These are phyloP conservation scores for Polyommatus icarus DNA, from an alignment of 2,888 invertebrate genomes.

Conservation along the genomic window DNA sequence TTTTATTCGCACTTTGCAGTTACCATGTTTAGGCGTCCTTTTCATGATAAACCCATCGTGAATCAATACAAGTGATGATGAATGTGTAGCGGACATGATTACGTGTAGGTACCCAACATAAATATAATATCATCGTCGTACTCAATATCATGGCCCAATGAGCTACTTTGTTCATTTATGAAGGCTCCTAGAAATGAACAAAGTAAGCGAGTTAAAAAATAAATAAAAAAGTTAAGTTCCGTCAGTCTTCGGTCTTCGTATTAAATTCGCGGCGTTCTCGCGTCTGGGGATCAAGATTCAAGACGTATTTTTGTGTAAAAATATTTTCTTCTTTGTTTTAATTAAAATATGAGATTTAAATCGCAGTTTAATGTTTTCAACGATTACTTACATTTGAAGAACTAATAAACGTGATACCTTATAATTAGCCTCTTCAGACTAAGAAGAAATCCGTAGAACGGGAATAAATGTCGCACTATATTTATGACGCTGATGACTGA, in stretches of 20 bases:
- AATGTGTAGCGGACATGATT: too few relatives aligned
- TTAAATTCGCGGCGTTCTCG: not conserved
- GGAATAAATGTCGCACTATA: not conserved
- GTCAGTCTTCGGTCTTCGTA: not conserved
- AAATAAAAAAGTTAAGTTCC: not conserved
- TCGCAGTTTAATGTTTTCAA: too few relatives aligned
- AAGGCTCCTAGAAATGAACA: not conserved
- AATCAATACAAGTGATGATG: too few relatives aligned
- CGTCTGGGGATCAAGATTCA: slow-evolving; percentile 13
- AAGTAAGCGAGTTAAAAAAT: not conserved
- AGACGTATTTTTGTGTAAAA: not conserved
- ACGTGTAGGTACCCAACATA: too few relatives aligned
- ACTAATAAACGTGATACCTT: not conserved
- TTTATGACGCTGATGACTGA: not conserved
- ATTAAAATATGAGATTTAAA: not conserved
- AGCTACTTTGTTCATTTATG: too few relatives aligned
- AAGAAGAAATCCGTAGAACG: not conserved
- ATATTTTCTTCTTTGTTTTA: slow-evolving; percentile 5
- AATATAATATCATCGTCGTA: too few relatives aligned
- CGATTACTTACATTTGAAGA: not conserved
- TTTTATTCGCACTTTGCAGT: too few relatives aligned
- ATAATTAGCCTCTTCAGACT: too few relatives aligned
- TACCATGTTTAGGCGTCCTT: too few relatives aligned
- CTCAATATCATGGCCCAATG: too few relatives aligned
- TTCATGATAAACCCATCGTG: too few relatives aligned